Base-by-base conservation (phyloP, 2,888 invertebrate species). In the Cyclophora punctaria region DNA sequence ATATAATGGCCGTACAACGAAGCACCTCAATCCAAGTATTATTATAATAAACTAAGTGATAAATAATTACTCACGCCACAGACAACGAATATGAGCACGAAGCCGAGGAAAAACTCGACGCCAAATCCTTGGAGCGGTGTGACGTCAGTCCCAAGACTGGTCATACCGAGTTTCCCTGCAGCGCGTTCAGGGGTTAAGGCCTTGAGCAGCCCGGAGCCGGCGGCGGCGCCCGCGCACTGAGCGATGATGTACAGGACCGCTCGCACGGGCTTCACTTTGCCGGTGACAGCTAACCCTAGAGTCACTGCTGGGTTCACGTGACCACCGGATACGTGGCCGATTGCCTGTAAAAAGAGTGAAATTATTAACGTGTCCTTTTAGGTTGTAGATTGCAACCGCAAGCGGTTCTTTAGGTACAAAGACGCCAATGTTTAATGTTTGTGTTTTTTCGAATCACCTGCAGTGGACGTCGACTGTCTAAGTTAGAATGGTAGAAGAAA, bases 291-390 rank as follows among this genome's bases (percentile, higher is more conserved):
- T 83, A 97, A 90, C 2, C 94, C 96, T 20, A 90, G 78, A 3
- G 97, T 97, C 44, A 98, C 96, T 0, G 98, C 97, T 2, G 98
- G 98, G 90, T 98, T 98, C 55, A 98, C 90, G 80, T 97, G 97
- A 5, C 95, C 96, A 2, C 97, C 97, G 52, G 96, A 96, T 48
- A 96, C 91, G 80, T 96, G 96, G 3, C 96, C 96, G 62, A 96
- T 91, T 48, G 93, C 90, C 95, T 96, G 81, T 48, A 20, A 20
- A 20, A 20, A 20, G 20, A 20, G 20, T 20, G 20, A 20, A 20
- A 20, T 20, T 20, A 20, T 20, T 20, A 20, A 20, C 20, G 20
- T 20, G 20, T 20, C 2, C 20, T 20, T 20, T 20, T 20, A 2
- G 20, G 20, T 20, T 20, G 1, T 20, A 20, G 20, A 20, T 20